Conservation (phyloP, 2,888 invertebrate genomes). For the Andrena camellia region DNA sequence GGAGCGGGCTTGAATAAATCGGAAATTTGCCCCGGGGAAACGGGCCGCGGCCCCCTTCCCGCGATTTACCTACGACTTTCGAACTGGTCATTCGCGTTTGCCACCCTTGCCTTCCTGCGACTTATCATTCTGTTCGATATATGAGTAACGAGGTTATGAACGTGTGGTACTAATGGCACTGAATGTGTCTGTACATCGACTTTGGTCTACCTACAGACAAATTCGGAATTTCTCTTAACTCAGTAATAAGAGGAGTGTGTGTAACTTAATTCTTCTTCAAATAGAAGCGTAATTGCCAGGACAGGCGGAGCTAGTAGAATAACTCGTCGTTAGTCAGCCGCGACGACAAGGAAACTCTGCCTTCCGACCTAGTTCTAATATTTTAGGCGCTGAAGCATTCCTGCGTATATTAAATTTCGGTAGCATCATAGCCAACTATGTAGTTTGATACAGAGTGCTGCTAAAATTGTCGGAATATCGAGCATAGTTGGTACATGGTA, state of each 20-base stretch:
- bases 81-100: slow-evolving; percentile 60
- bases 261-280: no score
- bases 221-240: no score
- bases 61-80: slow-evolving; percentile 70
- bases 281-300: no score
- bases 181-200: no score
- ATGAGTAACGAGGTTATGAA: background rate
- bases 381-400: background rate
- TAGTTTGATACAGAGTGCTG: no score
- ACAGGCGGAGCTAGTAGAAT: no score
- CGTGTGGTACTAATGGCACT: background rate
- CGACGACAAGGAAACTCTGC: background rate
- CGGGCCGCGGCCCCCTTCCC: slow-evolving; percentile 45
- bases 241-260: no score
- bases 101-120: slow-evolving; percentile 27
- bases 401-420: background rate
- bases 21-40: slow-evolving; percentile 77
- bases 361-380: background rate
- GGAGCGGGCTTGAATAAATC: slow-evolving; percentile 82
- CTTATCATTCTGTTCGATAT: slow-evolving; percentile 10
- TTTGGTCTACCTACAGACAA: no score
- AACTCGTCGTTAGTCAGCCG: background rate
- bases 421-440: no score
- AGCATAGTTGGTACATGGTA: background rate
- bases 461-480: background rate